phyloP scores from a whole-genome alignment of 2,797 vertebrate genomes.

The Malurus leucopterus region DNA sequence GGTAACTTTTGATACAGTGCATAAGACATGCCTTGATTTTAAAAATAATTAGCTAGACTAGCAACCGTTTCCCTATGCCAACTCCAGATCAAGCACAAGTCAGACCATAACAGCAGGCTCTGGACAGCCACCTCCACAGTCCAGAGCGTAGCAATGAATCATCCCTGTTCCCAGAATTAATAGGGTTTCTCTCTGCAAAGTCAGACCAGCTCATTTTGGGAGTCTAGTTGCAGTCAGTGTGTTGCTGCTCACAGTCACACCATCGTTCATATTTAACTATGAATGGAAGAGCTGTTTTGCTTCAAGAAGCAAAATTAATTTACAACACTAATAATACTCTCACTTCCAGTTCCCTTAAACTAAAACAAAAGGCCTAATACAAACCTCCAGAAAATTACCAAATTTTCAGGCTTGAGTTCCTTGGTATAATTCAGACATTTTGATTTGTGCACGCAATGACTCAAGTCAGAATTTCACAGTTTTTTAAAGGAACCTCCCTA shows the following conservation, averaged over 20 bases:
- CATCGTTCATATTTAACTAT: not conserved
- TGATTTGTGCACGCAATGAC: not conserved
- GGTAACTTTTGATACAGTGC: not conserved
- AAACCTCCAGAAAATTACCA: not conserved
- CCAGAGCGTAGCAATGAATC: not conserved
- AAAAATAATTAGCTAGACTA: not conserved
- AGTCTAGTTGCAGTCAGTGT: not conserved
- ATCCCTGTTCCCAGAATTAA: not conserved
- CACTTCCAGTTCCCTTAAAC: not conserved
- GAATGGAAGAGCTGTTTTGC: not conserved
- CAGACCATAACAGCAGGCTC: not conserved
- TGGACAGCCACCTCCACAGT: not conserved
- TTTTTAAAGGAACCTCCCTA: not conserved
- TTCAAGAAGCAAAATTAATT: slow-evolving; percentile 4
- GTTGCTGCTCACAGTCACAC: not conserved
- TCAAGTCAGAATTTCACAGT: not conserved
- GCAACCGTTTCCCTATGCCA: not conserved
- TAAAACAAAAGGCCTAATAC: not conserved
- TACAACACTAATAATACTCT: not conserved
- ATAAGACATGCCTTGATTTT: not conserved
- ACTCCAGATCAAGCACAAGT: not conserved
- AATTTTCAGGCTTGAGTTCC: not conserved
- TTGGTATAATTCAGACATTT: not conserved
- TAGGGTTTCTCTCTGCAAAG: not conserved
- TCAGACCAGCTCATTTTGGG: not conserved